Conservation (phyloP, 2,113 vertebrate genomes). For the Halcyon senegalensis region DNA sequence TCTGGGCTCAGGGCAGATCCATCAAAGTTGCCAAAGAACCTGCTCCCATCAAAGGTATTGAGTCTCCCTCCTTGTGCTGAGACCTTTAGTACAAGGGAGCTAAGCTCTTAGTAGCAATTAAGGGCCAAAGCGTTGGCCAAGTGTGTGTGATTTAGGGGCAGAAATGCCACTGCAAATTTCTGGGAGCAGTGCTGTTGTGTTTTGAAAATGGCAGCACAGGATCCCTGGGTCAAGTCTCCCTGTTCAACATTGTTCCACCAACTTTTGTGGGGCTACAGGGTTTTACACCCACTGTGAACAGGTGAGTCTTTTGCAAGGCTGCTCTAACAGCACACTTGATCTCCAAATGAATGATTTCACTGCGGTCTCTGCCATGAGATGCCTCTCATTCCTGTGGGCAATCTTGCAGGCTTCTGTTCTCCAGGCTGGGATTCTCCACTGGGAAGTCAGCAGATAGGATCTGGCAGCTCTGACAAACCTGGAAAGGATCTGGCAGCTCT, state of each 20-base stretch:
- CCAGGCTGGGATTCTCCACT: background rate
- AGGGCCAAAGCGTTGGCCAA: no score
- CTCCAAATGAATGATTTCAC: background rate
- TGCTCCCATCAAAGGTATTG: fast-evolving
- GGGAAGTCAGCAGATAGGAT: background rate
- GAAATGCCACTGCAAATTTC: fast-evolving
- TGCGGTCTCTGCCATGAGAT: fast-evolving
- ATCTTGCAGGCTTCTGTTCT: background rate
- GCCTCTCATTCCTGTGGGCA: background rate
- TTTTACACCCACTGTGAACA: fast-evolving
- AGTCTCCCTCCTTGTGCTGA: background rate
- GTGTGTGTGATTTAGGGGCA: background rate
- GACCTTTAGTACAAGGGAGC: background rate
- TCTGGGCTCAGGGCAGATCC: background rate
- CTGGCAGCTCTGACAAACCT: background rate
- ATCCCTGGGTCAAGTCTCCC: fast-evolving
- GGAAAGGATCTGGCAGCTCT: background rate
- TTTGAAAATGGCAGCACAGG: background rate
- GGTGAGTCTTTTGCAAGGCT: background rate
- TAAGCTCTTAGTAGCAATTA: fast-evolving
- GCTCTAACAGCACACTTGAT: background rate
- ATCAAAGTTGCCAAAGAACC: fast-evolving
- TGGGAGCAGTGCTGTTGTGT: fast-evolving
- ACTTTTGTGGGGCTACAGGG: background rate
- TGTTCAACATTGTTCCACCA: fast-evolving